phyloP scores from a whole-genome alignment of 1,140 invertebrate species.

The Cherax destructor region DNA sequence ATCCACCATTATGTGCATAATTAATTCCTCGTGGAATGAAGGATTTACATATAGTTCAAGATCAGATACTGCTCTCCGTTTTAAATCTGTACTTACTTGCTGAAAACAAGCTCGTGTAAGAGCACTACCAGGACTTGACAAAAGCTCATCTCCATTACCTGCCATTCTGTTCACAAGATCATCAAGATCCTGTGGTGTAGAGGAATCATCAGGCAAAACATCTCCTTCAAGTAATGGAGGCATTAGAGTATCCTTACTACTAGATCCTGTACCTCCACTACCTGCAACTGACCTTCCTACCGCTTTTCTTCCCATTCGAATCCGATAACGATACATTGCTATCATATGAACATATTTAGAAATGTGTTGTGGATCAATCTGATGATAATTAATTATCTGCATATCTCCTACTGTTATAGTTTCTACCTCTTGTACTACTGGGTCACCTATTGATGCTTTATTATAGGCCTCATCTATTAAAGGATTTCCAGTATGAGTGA shows the following conservation, averaged over 20 bases:
- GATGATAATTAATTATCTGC: slow-evolving; percentile 68
- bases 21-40: slow-evolving; percentile 69
- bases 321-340: slow-evolving; percentile 64
- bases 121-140: slow-evolving; percentile 20
- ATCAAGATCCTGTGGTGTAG: slow-evolving; percentile 58
- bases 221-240: slow-evolving; percentile 68
- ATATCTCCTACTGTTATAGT: slow-evolving; percentile 64
- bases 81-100: slow-evolving; percentile 65
- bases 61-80: slow-evolving; percentile 62
- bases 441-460: slow-evolving; percentile 61
- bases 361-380: slow-evolving; percentile 61
- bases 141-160: slow-evolving; percentile 51
- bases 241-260: slow-evolving; percentile 53
- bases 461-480: slow-evolving; percentile 68
- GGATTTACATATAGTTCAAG: slow-evolving; percentile 69
- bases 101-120: slow-evolving; percentile 63
- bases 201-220: slow-evolving; percentile 60
- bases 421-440: slow-evolving; percentile 63
- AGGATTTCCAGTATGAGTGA: slow-evolving; percentile 55
- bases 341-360: slow-evolving; percentile 66
- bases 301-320: slow-evolving; percentile 50
- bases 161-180: slow-evolving; percentile 62
- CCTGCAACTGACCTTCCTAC: slow-evolving; percentile 19
- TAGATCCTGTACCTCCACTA: slow-evolving; percentile 6
- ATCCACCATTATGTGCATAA: slow-evolving; percentile 72